These are phyloP conservation scores for Urocolius indicus DNA, from an alignment of 2,113 vertebrate genomes.

Conservation along the genomic window DNA sequence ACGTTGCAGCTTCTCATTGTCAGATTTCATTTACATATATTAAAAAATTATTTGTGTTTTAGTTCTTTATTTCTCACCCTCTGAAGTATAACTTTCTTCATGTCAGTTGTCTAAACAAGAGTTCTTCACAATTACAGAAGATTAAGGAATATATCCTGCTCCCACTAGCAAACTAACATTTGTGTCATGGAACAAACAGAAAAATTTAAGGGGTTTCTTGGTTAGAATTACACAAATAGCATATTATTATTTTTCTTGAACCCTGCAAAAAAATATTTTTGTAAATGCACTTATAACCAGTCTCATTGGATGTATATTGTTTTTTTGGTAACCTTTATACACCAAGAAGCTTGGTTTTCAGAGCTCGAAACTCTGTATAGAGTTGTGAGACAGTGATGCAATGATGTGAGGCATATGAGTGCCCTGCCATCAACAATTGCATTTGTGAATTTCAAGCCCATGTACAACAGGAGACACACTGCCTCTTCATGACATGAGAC, in stretches of 20 bases:
- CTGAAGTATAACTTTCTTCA: background rate
- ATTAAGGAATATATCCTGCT: background rate
- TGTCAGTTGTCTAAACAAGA: background rate
- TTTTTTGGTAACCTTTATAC: background rate
- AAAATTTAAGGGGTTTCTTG: background rate
- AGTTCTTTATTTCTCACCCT: background rate
- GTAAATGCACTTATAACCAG: background rate
- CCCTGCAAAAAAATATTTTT: background rate
- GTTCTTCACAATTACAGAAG: background rate
- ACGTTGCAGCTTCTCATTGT: background rate
- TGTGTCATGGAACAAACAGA: background rate
- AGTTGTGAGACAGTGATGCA: background rate
- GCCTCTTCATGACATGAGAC: background rate
- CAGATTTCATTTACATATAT: background rate
- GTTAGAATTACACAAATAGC: background rate
- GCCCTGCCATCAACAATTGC: background rate
- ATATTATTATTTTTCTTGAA: background rate
- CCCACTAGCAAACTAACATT: background rate
- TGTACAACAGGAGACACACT: background rate
- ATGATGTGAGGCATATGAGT: accelerated
- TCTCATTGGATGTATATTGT: background rate
- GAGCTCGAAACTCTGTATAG: background rate
- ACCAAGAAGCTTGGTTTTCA: background rate
- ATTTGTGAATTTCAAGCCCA: background rate
- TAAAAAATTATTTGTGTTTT: background rate